Base-by-base conservation (phyloP, 2,888 invertebrate genomes). In the Miltochrista miniata region DNA sequence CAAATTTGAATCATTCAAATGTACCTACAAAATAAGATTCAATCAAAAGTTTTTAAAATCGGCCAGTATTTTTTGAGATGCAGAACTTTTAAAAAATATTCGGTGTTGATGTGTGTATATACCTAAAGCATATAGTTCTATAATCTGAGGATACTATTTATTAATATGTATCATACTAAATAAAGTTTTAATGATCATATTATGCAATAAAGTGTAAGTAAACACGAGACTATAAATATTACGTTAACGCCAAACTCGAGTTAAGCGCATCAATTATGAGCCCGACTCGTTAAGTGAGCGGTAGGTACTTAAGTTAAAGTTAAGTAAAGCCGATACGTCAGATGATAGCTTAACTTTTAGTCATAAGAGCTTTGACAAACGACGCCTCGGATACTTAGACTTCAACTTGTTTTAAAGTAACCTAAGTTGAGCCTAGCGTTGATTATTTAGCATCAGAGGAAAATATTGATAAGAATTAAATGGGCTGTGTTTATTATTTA, bases 191-290 rank as follows among this genome's bases (percentile, higher is more conserved):
- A 8, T 39, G 4, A 18, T 1, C 18, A 0, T 10, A 3, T 10
- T 24, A 5, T 1, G 29, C 1, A 12, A 39, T 24, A 36, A n/a
- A n/a, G n/a, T n/a, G 5, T 36, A 24, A 44, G 33, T 24, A 44
- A 24, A 44, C 24, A 44, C 24, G 29, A 7, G 8, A 37, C 36
- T 2, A 36, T 45, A 45, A 45, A 14, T 7, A 37, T 30, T 54
- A 62, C 59, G 18, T 24, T 24, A 24, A 24, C 64, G 51, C 61
- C 51, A 48, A 59, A 61, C 56, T 59, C 64, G 64, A 72, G 64
- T 68, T 56, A 53, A 59, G 61, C 65, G 62, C 72, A 75, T 75
- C 70, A 71, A 74, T 75, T 69, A 75, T 68, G 64, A 66, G 59
- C 64, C 62, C 70, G 68, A 64, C 74, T 61, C 64, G 61, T 58